Conservation (phyloP, 2,113 vertebrate genomes). For the Rhinoderma darwinii region DNA sequence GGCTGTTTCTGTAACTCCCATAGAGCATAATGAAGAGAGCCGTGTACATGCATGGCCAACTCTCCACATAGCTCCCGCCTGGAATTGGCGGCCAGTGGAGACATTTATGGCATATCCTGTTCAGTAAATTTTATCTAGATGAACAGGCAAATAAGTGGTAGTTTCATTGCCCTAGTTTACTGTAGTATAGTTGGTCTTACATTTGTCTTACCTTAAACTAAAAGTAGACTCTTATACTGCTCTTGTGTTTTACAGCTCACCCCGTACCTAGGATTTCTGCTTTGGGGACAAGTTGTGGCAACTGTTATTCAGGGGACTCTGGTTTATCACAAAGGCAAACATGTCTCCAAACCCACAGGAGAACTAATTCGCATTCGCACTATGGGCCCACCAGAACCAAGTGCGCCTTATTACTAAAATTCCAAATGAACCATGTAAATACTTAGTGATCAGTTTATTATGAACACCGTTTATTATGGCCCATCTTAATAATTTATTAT, state of each 20-base stretch:
- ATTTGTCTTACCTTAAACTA: neutral
- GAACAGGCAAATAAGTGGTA: neutral
- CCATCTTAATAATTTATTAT: neutral
- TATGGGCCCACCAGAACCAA: neutral
- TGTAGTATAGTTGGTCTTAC: neutral
- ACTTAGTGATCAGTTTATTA: neutral
- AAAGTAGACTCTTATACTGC: neutral
- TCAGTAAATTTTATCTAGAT: neutral
- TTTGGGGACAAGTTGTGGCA: constrained; percentile 73
- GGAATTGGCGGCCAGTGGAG: no score
- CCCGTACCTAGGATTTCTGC: constrained; percentile 75
- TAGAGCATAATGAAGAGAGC: no score
- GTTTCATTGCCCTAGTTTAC: neutral
- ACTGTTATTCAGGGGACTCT: constrained; percentile 76
- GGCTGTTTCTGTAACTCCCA: no score
- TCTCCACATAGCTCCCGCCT: no score
- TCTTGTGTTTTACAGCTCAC: constrained; percentile 70
- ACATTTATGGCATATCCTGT: no score
- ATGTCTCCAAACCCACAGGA: constrained; percentile 73
- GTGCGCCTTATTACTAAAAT: constrained; percentile 46
- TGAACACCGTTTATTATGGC: neutral
- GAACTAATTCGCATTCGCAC: constrained; percentile 70
- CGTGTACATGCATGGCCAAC: no score
- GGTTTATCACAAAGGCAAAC: constrained; percentile 76
- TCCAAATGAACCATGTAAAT: neutral